Conservation (phyloP, 2,797 vertebrate species). For the Halcyon smyrnensis region DNA sequence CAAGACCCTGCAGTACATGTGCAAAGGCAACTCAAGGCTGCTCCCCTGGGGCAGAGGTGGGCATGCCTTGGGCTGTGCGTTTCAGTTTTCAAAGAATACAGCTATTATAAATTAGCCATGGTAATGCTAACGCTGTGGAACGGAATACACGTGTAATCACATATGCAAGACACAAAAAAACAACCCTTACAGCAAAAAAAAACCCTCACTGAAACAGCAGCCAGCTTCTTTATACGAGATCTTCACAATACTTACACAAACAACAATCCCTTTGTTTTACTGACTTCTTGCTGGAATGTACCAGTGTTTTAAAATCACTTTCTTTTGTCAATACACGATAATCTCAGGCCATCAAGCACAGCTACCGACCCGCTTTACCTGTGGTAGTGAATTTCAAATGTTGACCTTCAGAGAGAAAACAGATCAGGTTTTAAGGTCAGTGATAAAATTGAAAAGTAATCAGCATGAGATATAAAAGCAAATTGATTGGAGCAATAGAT, state of each 20-base stretch:
- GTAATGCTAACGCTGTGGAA: rapidly evolving
- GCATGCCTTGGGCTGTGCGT: rapidly evolving
- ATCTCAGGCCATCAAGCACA: background rate
- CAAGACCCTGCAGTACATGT: rapidly evolving
- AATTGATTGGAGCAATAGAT: background rate
- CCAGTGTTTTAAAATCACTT: background rate
- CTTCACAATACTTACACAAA: background rate
- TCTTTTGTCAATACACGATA: background rate
- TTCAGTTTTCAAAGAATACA: background rate
- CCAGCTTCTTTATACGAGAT: background rate
- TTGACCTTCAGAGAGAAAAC: background rate
- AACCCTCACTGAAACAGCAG: background rate
- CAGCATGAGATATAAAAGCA: background rate
- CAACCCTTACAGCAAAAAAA: background rate
- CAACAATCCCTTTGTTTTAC: background rate
- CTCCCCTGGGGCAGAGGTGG: background rate
- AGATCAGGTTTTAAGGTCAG: background rate
- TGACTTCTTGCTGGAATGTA: background rate
- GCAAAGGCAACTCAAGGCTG: background rate
- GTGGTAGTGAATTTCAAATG: background rate
- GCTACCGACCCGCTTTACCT: background rate
- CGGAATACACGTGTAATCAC: background rate
- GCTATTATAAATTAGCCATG: background rate
- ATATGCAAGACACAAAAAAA: background rate
- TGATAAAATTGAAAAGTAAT: background rate